Evolutionary conservation across 1,140 invertebrate species (phyloP), one percentile per base, ranked within the genome.

Genomic region (Lepidotrigona ventralis): DNA sequence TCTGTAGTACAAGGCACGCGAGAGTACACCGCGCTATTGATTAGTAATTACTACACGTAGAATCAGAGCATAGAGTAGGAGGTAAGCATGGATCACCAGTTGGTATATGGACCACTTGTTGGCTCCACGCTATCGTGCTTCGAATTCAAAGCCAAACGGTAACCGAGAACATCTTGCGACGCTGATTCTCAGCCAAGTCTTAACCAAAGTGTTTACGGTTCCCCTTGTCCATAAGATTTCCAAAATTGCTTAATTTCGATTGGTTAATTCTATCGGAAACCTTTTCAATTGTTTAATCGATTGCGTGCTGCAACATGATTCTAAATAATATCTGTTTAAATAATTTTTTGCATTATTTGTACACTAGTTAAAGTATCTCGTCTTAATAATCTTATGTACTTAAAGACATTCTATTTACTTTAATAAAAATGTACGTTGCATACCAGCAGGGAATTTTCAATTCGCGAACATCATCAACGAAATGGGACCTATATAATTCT

Each of bases 81-180:
- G 85, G 79, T 89, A 92, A 89, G 88, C 91, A 88, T 82, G 81
- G 84, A 92, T 87, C 85, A 83, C 84, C 78, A 83, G 78, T 81
- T 93, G 90, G 90, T 92, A 92, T 93, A 93, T 93, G 89, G 92
- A 92, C 93, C 93, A 93, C 93, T 93, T 93, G 93, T 93, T 93
- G 93, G 92, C 85, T 84, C 83, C 73, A 70, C 85, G 83, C 68
- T 66, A 79, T 83, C 92, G 92, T 92, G 93, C 91, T 82, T 84
- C 83, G 92, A 93, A 93, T 93, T 89, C 86, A 83, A 87, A 92
- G 90, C 85, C 78, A 88, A 84, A 85, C 85, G 74, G 86, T 86
- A 91, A 92, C 90, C 83, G 81, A 81, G 68, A 86, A 66, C 90
- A 90, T 91, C 91, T 89, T 86, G 77, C 86, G 85, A 80, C 70